Base-by-base conservation (phyloP, 2,797 vertebrate species). In the Sciurus carolinensis region DNA sequence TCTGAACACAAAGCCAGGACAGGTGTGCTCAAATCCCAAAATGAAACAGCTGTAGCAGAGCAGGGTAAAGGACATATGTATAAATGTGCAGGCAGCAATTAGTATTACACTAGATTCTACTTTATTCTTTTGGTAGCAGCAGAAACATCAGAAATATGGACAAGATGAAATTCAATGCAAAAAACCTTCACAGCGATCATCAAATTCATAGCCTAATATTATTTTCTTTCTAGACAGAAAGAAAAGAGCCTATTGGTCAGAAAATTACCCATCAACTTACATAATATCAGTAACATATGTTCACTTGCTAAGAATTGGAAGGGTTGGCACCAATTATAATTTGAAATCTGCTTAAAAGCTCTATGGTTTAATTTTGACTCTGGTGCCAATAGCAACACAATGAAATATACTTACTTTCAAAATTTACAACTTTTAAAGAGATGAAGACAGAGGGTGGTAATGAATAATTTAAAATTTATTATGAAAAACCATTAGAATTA, bases 321-420 rank as follows among this genome's bases (percentile, higher is more conserved):
- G 15, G 24, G 13, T 66, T 96, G 80, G 20, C 28, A 73, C 24
- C 81, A 82, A 28, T 75, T 57, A 44, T 88, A 69, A 73, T 91
- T 76, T 96, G 42, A 81, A 94, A 93, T 91, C 18, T 87, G 7
- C 33, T 47, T 94, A 57, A n/a, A 64, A 52, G 22, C 5, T 87
- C 20, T 77, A 20, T 50, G 24, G 15, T 82, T 96, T 95, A 90
- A 73, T 92, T 81, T 85, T 84, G 71, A 15, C 44, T 81, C 28
- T 83, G 8, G 2, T 94, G 24, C 17, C 67, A 77, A 30, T 24
- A 93, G 12, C 52, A 93, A 90, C 1, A 5, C 5, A 91, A 77
- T 73, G 1, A 87, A 73, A 42, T n/a, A 22, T 5, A 26, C 36
- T 69, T 84, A 94, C 8, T 72, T 72, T 18, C 5, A 76, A 82